A percentile compares a stretch with the other conserved stretches of the same genome.
Evolutionary conservation across 2,797 vertebrate species (phyloP).

Genomic region (Chromis chromis): DNA sequence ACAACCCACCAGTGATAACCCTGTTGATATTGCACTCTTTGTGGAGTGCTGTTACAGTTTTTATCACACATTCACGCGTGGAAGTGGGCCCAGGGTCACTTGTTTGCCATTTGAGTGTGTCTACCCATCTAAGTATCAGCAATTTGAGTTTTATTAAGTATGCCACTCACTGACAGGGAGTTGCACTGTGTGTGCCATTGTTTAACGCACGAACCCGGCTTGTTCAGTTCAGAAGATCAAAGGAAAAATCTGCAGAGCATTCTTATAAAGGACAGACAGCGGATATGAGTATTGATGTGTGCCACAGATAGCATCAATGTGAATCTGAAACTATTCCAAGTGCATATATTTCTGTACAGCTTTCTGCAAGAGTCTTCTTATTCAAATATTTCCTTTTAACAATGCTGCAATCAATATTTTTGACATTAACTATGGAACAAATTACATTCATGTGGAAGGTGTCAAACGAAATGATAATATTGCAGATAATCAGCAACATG

Average conservation of each 20-base stretch:
- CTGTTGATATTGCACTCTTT: constrained; percentile 55
- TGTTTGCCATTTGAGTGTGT: constrained; percentile 32
- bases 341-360: neutral
- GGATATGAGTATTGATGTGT: constrained; percentile 4
- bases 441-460: neutral
- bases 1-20: constrained; percentile 46
- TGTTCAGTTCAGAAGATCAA: constrained; percentile 19
- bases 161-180: constrained; percentile 36
- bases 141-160: constrained; percentile 44
- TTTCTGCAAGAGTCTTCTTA: constrained; percentile 1
- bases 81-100: constrained; percentile 31
- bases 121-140: constrained; percentile 22
- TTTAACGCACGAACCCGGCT: constrained; percentile 53
- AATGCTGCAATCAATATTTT: neutral
- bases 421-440: neutral
- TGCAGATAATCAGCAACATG: neutral
- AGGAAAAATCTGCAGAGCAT: constrained; percentile 23
- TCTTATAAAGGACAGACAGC: constrained; percentile 24
- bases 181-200: constrained; percentile 45
- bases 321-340: neutral
- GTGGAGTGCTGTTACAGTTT: constrained; percentile 47
- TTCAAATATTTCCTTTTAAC: neutral
- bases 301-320: neutral
- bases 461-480: too few relatives aligned
- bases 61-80: constrained; percentile 57